Evolutionary conservation across 2,797 vertebrate genomes (phyloP).

Genomic region (Arremon brunneinucha): DNA sequence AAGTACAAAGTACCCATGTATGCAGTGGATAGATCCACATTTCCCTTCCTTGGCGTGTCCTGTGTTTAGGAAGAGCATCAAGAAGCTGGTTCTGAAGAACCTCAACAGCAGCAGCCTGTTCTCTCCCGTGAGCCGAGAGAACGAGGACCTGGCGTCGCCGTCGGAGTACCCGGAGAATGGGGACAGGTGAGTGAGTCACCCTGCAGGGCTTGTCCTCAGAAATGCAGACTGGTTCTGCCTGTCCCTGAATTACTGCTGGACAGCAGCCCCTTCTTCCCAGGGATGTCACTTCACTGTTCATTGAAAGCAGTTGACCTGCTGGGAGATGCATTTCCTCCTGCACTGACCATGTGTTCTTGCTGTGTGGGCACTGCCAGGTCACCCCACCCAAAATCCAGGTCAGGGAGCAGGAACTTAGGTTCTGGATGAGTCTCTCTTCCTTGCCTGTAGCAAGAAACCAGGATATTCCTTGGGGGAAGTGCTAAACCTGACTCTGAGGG

Average conservation of each 20-base stretch:
- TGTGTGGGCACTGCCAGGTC: neutral
- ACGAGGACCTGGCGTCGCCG: constrained; percentile 84
- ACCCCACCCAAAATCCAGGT: neutral
- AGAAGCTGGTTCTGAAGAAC: constrained; percentile 95
- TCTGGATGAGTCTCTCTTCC: neutral
- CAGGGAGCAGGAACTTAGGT: fast-evolving
- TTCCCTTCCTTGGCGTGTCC: neutral
- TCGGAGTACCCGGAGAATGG: constrained; percentile 88
- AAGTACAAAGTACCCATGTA: fast-evolving
- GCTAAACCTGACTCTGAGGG: neutral
- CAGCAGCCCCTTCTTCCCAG: neutral
- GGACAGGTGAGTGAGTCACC: constrained; percentile 73
- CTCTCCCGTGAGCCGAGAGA: constrained; percentile 81
- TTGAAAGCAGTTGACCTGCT: neutral
- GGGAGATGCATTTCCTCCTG: neutral
- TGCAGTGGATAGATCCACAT: too few species aligned
- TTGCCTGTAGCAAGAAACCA: neutral
- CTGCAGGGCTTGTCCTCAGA: fast-evolving
- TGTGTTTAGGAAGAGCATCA: constrained; percentile 89
- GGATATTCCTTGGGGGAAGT: neutral
- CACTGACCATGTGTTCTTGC: fast-evolving
- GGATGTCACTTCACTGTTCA: fast-evolving
- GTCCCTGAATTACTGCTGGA: fast-evolving
- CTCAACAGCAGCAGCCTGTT: constrained; percentile 86
- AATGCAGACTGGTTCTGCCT: neutral